Evolutionary conservation across 2,888 invertebrate species (phyloP), one percentile per base, ranked within the genome.

Genomic region (Meloe dianella): DNA sequence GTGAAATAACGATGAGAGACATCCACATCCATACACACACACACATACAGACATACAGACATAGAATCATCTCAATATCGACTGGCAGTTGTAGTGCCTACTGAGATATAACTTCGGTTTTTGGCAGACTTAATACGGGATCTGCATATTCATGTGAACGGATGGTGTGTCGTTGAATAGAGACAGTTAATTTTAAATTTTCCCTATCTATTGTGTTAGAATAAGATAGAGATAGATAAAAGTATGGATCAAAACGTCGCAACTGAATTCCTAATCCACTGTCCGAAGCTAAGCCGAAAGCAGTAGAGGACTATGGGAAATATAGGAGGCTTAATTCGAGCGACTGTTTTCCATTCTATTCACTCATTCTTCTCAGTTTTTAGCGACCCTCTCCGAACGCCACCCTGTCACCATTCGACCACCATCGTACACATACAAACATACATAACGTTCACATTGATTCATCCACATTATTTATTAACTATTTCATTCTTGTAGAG

Each of bases 71-170:
- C 77, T 76, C 78, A 76, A 78, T 79, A 79, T 79, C 78, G 78
- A 77, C 75, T 77, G 75, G 72, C 74, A 72, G 4, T 41, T 61
- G 58, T 59, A 58, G 65, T 71, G 75, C 74, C 78, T 75, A 73
- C 75, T 74, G 78, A 80, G 79, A 78, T 78, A 79, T 78, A 80
- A 80, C 80, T 81, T 82, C 78, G 81, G 82, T 82, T 82, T 82
- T 82, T 82, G 81, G 81, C 81, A 80, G 80, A 80, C 80, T 74
- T 82, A 82, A 82, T 81, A 75, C 81, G 75, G 81, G 81, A 82
- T 82, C 81, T 82, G 81, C 82, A 82, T 82, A 82, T 82, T 82
- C 81, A 82, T 82, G 79, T 74, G 75, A 75, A 75, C 76, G 77
- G 78, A 77, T 78, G 75, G 77, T 75, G 71, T 69, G 66, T 24